Conservation (phyloP, 1,140 invertebrate species). For the Temnothorax curvispinosus region DNA sequence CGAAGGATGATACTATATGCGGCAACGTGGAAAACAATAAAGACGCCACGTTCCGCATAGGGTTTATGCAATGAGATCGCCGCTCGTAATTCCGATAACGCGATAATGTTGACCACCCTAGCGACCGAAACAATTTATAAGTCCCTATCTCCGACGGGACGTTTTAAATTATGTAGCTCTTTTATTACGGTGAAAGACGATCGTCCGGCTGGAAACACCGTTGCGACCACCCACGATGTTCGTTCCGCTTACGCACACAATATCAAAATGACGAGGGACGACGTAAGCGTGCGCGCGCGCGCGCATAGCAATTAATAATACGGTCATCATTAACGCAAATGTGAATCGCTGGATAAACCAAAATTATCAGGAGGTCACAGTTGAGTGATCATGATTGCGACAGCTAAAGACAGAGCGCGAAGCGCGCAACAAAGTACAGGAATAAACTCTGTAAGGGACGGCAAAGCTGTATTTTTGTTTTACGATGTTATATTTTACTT, state of each 20-base stretch:
- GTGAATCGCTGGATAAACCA: slow-evolving; percentile 12
- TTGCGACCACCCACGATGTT: background rate
- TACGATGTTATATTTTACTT: background rate
- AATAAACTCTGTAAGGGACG: background rate
- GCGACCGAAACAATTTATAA: slow-evolving; percentile 81
- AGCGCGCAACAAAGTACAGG: background rate
- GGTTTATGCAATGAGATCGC: slow-evolving; percentile 35
- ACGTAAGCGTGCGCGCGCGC: background rate
- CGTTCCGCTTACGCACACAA: slow-evolving; percentile 57
- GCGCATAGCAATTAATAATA: slow-evolving; percentile 65
- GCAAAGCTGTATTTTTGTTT: background rate
- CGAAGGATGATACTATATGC: slow-evolving; percentile 62
- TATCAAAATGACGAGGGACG: slow-evolving; percentile 43
- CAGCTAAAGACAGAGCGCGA: background rate
- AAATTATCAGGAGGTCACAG: slow-evolving; percentile 62
- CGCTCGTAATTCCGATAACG: slow-evolving; percentile 80
- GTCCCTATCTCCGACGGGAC: slow-evolving; percentile 78
- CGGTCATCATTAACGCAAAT: slow-evolving; percentile 63
- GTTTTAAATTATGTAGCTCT: slow-evolving; percentile 81
- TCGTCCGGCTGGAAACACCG: slow-evolving; percentile 25
- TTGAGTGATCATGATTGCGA: slow-evolving; percentile 5
- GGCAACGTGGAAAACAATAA: slow-evolving; percentile 76
- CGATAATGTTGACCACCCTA: slow-evolving; percentile 79
- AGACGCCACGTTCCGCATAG: slow-evolving; percentile 60
- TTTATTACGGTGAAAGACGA: slow-evolving; percentile 75